Base-by-base conservation (phyloP, 2,113 vertebrate species). In the Hypomesus transpacificus region DNA sequence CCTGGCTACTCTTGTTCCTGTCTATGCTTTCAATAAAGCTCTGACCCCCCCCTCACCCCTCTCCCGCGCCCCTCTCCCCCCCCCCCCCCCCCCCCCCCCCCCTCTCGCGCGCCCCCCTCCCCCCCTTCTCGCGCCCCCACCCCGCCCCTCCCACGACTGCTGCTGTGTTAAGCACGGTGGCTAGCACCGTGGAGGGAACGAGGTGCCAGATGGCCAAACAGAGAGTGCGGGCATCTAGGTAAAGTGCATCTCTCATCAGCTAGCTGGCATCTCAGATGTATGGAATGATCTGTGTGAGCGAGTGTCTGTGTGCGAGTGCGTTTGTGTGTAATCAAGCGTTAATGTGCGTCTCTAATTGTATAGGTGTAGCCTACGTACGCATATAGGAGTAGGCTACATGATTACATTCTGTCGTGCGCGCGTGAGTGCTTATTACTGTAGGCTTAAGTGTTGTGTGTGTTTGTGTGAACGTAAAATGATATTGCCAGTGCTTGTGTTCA, bases 121-220 rank as follows among this genome's bases (percentile, higher is more conserved):
- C 74, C 68, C 71, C 77, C 24, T 68, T 17, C 61, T 51, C 67
- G 74, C 59, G 67, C 73, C 76, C 34, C 68, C 11, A 17, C 11
- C 62, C n/a, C 57, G 2, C 63, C 21, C 3, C 34, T 34, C 24
- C 24, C 24, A 3, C 3, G 24, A 54, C n/a, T 46, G 39, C 39
- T 13, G 31, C 9, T 46, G 39, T 9, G 64, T 74, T 75, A 79
- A 67, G 71, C 80, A 73, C 78, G 75, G 75, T 75, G 75, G 84
- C 76, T 68, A 78, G 74, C 80, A 77, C 65, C 63, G 81, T 66
- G 28, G 81, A 79, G 69, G 68, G 82, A 74, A 82, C 85, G 85
- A 89, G 78, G 66, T n/a, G 24, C 80, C 90, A 91, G 89, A 91
- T 91, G 91, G 91, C 77, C 76, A 75, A 80, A 82, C 74, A 70